Evolutionary conservation across 2,797 vertebrate species (phyloP).

Genomic region (Gymnopithys bicolor): DNA sequence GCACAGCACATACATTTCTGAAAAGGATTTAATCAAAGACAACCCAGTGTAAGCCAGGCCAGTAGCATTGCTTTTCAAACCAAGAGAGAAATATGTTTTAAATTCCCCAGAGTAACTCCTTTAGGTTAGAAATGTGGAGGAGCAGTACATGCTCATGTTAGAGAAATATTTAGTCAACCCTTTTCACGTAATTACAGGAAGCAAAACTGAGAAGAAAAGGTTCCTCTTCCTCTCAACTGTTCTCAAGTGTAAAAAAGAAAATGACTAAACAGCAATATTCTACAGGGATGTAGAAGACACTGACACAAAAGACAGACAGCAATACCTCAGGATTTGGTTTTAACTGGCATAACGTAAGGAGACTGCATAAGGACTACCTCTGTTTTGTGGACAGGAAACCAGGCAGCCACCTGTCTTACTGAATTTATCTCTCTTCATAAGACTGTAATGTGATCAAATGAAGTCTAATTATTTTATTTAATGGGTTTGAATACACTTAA

Average conservation of each 20-base stretch:
- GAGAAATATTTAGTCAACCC: not conserved
- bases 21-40: not conserved
- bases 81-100: not conserved
- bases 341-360: not conserved
- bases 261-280: not conserved
- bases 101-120: not conserved
- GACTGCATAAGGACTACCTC: not conserved
- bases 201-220: not conserved
- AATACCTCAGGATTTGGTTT: not conserved
- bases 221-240: not conserved
- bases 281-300: slow-evolving; percentile 62
- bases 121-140: not conserved
- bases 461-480: not conserved
- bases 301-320: not conserved
- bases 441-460: not conserved
- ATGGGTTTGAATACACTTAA: not conserved
- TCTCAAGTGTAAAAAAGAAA: not conserved
- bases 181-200: not conserved
- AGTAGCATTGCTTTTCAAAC: not conserved
- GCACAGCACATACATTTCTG: not conserved
- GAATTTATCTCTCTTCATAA: not conserved
- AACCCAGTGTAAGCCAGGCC: not conserved
- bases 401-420: not conserved
- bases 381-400: not conserved
- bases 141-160: not conserved